Conservation (phyloP, 1,140 invertebrate species). For the Scaptomyza montana region DNA sequence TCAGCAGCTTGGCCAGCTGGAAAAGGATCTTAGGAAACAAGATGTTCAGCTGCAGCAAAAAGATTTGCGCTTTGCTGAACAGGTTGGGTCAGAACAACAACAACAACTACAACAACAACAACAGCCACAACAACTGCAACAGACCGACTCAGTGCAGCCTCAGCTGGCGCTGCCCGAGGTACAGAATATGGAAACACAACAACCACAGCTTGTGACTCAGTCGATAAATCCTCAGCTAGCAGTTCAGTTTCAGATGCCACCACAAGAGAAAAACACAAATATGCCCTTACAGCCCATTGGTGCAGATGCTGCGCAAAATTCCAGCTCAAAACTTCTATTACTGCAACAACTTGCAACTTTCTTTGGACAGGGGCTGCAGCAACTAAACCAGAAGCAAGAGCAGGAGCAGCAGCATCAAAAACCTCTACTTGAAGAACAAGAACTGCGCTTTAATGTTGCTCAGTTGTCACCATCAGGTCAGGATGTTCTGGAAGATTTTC, state of each 20-base stretch:
- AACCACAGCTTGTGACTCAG: not conserved
- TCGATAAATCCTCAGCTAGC: not conserved
- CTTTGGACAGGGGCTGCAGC: slow-evolving; percentile 20
- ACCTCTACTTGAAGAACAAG: slow-evolving; percentile 2
- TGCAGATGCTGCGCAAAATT: slow-evolving; percentile 14
- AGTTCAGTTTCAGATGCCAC: not conserved
- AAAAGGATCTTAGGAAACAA: slow-evolving; percentile 23
- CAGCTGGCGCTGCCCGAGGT: not conserved
- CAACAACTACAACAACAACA: not conserved
- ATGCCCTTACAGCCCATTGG: slow-evolving; percentile 7
- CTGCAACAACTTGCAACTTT: slow-evolving; percentile 51
- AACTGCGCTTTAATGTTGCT: not conserved
- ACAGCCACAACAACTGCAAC: not conserved
- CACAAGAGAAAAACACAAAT: not conserved
- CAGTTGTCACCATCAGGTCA: not conserved
- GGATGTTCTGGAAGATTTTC: not conserved
- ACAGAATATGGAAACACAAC: not conserved
- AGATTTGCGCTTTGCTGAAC: slow-evolving; percentile 11
- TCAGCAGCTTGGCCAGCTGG: slow-evolving; percentile 7
- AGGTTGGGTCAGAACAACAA: slow-evolving; percentile 7
- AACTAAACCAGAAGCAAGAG: slow-evolving; percentile 9
- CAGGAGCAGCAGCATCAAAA: slow-evolving; percentile 16
- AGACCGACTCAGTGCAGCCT: not conserved
- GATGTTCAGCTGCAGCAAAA: slow-evolving; percentile 13
- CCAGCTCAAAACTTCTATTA: slow-evolving; percentile 35